These are phyloP conservation scores for Tiaroga cobitis DNA, from an alignment of 2,797 vertebrate genomes.

Conservation along the genomic window DNA sequence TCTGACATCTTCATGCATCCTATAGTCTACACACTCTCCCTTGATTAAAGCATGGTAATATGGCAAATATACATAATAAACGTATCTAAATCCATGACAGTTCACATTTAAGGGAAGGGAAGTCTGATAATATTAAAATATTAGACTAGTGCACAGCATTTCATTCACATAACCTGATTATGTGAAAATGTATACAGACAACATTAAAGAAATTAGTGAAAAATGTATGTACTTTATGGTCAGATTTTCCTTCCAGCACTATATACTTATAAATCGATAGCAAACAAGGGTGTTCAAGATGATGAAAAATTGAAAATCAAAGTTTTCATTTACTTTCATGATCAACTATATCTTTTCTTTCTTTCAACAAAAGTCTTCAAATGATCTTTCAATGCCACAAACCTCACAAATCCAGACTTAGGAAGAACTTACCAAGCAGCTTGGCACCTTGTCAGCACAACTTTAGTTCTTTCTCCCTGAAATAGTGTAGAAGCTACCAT, in stretches of 20 bases:
- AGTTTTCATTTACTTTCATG: neutral
- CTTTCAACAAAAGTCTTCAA: neutral
- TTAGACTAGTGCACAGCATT: neutral
- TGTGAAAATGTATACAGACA: neutral
- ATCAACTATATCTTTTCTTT: neutral
- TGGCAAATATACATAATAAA: neutral
- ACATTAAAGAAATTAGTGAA: neutral
- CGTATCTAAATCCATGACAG: no score
- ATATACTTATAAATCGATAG: neutral
- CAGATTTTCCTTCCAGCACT: neutral
- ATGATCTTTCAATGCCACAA: neutral
- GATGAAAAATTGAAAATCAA: neutral
- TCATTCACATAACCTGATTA: neutral
- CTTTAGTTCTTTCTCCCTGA: neutral
- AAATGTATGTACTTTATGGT: no score
- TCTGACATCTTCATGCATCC: neutral
- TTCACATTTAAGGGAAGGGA: neutral
- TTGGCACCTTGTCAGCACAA: neutral
- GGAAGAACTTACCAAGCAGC: neutral
- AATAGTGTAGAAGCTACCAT: neutral
- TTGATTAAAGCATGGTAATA: conserved; percentile 15
- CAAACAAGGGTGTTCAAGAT: neutral
- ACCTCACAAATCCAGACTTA: neutral
- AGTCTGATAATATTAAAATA: neutral
- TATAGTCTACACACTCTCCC: neutral